Conservation (phyloP, 2,113 vertebrate genomes). For the Ammospiza caudacuta region DNA sequence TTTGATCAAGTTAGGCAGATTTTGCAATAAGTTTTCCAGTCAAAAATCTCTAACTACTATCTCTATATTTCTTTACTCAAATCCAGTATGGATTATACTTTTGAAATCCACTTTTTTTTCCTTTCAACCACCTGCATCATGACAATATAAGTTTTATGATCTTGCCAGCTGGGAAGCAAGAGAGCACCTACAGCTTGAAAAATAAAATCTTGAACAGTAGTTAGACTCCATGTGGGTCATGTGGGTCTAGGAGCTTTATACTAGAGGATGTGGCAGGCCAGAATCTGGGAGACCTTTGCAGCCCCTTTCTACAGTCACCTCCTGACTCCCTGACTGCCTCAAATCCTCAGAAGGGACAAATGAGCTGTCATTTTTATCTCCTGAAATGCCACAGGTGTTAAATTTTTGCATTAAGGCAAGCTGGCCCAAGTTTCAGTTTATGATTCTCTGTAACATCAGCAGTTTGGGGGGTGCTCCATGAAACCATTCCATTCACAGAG, state of each 20-base stretch:
- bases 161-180: not conserved
- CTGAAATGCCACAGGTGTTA: not conserved
- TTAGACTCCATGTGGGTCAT: not conserved
- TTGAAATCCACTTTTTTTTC: not conserved
- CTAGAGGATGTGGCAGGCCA: not conserved
- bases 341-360: not conserved
- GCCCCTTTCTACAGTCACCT: not conserved
- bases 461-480: not conserved
- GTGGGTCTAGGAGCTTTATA: not conserved
- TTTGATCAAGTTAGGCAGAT: not conserved
- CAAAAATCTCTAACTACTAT: not conserved
- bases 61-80: not conserved
- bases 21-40: not conserved
- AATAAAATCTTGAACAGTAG: not conserved
- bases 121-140: not conserved
- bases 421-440: not conserved
- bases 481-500: not conserved
- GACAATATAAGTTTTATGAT: not conserved
- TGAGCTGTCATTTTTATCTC: not conserved
- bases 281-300: not conserved
- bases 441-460: not conserved
- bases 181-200: not conserved
- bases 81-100: not conserved
- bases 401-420: not conserved
- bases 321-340: not conserved